These are phyloP conservation scores for Danio tinwini DNA, from an alignment of 2,797 vertebrate genomes.

Conservation along the genomic window DNA sequence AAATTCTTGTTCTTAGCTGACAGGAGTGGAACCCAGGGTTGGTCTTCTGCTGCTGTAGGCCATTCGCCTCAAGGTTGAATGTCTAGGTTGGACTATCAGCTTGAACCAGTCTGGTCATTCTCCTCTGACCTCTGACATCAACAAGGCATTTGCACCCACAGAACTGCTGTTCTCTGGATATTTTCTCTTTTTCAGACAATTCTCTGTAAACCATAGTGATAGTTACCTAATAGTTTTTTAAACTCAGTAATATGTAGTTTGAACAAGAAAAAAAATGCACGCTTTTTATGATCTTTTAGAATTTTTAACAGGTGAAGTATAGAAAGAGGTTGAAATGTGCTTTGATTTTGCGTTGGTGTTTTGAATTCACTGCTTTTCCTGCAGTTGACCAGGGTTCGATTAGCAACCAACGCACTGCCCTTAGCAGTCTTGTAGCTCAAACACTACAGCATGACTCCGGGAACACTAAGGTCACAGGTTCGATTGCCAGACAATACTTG, in stretches of 20 bases:
- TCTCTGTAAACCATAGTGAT: too few species aligned
- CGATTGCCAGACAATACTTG: background rate
- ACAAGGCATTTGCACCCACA: too few species aligned
- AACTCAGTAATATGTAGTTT: background rate
- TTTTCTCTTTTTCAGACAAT: too few species aligned
- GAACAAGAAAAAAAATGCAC: background rate
- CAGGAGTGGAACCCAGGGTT: too few species aligned
- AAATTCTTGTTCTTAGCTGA: too few species aligned
- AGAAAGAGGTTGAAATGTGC: background rate
- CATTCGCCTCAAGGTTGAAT: too few species aligned
- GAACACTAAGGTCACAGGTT: background rate
- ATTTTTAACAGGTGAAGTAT: background rate
- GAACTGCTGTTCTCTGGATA: too few species aligned
- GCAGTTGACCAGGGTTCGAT: constrained; percentile 1
- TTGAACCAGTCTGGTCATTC: too few species aligned
- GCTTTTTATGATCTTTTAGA: background rate
- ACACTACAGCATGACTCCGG: background rate
- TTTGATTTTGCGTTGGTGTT: background rate
- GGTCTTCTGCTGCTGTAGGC: too few species aligned
- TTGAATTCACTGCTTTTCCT: background rate
- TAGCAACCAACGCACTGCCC: background rate
- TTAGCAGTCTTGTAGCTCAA: background rate
- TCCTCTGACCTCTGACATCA: too few species aligned
- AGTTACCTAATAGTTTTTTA: background rate
- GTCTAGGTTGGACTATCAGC: too few species aligned